These are phyloP conservation scores for Epizoanthus stellaris DNA, from an alignment of 92 coral and sea anemone species.

Conservation along the genomic window DNA sequence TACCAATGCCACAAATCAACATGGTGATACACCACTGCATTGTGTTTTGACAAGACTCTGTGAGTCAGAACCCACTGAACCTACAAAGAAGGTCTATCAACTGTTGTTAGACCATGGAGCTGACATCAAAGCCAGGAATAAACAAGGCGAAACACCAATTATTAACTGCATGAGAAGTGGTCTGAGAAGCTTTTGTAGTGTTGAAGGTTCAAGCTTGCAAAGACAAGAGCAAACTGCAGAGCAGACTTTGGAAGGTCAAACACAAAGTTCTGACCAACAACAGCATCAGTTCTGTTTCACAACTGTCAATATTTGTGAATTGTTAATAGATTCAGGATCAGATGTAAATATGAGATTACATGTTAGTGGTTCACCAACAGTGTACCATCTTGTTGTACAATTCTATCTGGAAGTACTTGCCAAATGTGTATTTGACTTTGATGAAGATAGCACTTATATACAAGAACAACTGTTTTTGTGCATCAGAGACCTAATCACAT, in stretches of 20 bases:
- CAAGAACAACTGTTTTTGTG: too few relatives aligned
- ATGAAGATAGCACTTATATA: too few relatives aligned
- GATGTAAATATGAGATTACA: neutral
- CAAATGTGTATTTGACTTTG: too few relatives aligned
- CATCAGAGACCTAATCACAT: neutral
- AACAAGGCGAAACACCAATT: conserved; percentile 11
- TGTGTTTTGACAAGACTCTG: neutral
- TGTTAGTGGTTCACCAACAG: neutral
- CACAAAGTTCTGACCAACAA: neutral
- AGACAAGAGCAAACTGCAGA: neutral
- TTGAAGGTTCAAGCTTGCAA: neutral
- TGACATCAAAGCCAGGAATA: neutral
- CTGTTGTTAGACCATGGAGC: neutral
- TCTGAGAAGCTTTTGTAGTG: neutral
- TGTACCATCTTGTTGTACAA: neutral
- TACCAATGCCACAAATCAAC: neutral
- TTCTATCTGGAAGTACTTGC: neutral
- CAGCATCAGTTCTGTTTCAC: neutral
- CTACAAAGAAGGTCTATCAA: neutral
- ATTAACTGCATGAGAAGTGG: neutral
- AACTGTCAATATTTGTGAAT: conserved; percentile 8
- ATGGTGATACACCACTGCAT: neutral
- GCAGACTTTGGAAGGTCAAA: too few relatives aligned
- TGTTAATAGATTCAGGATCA: conserved; percentile 7
- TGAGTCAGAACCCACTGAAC: neutral